phyloP scores from a whole-genome alignment of 2,888 invertebrate species.

The Torymus tubicola region DNA sequence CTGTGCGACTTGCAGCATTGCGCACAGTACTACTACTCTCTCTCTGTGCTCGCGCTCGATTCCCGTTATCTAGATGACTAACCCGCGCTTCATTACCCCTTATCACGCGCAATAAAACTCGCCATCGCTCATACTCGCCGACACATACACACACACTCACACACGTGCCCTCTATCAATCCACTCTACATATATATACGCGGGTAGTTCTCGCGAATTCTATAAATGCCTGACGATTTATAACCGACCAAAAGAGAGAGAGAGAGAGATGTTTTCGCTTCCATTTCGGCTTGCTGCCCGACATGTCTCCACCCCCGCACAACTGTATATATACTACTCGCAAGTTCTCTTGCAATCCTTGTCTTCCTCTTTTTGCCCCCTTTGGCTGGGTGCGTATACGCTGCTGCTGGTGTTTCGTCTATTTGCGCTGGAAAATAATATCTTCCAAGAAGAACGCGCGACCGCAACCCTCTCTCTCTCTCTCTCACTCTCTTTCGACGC shows the following conservation, averaged over 20 bases:
- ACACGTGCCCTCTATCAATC: slow-evolving; percentile 29
- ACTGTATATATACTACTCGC: too few species aligned
- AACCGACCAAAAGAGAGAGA: slow-evolving; percentile 17
- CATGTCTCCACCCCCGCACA: too few species aligned
- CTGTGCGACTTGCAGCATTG: too few species aligned
- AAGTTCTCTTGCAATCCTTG: too few species aligned
- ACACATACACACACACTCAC: too few species aligned
- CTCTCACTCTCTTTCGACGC: neutral
- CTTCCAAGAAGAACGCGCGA: slow-evolving; percentile 54
- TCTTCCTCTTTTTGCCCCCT: too few species aligned
- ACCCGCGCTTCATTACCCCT: neutral
- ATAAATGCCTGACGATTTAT: slow-evolving; percentile 54
- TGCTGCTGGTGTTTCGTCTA: slow-evolving; percentile 33
- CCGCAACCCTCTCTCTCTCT: slow-evolving; percentile 1
- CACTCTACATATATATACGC: neutral
- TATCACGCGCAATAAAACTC: too few species aligned
- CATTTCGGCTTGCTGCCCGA: too few species aligned
- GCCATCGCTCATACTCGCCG: too few species aligned
- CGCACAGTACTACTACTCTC: too few species aligned
- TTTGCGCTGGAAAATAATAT: slow-evolving; percentile 50
- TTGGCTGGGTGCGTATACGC: neutral
- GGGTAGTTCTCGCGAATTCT: slow-evolving; percentile 46
- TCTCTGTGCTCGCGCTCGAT: neutral
- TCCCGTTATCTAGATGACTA: slow-evolving; percentile 6
- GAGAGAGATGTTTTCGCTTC: too few species aligned